phyloP scores from a whole-genome alignment of 2,113 vertebrate genomes.

The Rattus norvegicus region GRCr8 NC_086027.1:28482501-28483000 shows the following conservation, averaged over 20 bases:
- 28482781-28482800: not conserved
- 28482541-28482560: too few relatives aligned
- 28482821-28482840: not conserved
- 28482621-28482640: not conserved
- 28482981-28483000: not conserved
- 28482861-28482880: not conserved
- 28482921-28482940: not conserved
- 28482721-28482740: fast-evolving
- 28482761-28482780: not conserved
- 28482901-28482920: not conserved
- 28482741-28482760: not conserved
- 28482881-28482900: not conserved
- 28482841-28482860: not conserved
- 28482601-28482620: too few relatives aligned
- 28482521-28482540: too few relatives aligned
- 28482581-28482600: too few relatives aligned
- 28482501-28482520: too few relatives aligned
- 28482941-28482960: not conserved
- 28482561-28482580: too few relatives aligned
- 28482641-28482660: not conserved
- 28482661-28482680: not conserved
- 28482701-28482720: not conserved
- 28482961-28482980: not conserved
- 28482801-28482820: not conserved
- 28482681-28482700: not conserved